Conservation (phyloP, 2,888 invertebrate genomes). For the Odontocolon sp. region DNA sequence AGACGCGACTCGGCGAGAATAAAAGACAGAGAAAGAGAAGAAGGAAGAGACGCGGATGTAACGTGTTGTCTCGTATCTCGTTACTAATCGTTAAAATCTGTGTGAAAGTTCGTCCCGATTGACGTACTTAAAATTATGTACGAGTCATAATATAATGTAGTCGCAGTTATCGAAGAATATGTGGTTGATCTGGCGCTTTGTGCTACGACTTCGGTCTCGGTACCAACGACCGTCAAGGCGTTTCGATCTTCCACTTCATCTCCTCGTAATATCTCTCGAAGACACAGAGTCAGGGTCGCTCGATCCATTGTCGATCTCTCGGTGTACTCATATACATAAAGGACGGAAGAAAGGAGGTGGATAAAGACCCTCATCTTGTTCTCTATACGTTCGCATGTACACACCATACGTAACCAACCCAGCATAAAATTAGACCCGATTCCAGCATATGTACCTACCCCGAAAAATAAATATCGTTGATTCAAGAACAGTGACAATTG, state of each 20-base stretch:
- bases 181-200: not conserved
- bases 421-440: too few relatives aligned
- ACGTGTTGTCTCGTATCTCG: constrained; percentile 34
- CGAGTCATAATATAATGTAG: not conserved
- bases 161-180: constrained; percentile 19
- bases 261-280: constrained; percentile 38
- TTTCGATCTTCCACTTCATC: constrained; percentile 28
- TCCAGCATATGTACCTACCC: too few relatives aligned
- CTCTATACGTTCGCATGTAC: constrained; percentile 37
- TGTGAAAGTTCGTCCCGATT: constrained; percentile 38
- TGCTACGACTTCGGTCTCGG: not conserved
- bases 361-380: constrained; percentile 38
- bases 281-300: constrained; percentile 53
- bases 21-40: not conserved
- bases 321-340: not conserved
- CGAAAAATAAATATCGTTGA: too few relatives aligned
- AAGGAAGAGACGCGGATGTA: constrained; percentile 34
- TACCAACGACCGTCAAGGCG: constrained; percentile 39
- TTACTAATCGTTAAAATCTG: constrained; percentile 46
- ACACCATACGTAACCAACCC: not conserved
- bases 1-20: constrained; percentile 40
- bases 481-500: too few relatives aligned
- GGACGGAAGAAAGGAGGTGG: constrained; percentile 31
- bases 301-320: constrained; percentile 44
- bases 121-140: constrained; percentile 12